Evolutionary conservation across 1,140 invertebrate genomes (phyloP).

Genomic region (Zophobas morio): DNA sequence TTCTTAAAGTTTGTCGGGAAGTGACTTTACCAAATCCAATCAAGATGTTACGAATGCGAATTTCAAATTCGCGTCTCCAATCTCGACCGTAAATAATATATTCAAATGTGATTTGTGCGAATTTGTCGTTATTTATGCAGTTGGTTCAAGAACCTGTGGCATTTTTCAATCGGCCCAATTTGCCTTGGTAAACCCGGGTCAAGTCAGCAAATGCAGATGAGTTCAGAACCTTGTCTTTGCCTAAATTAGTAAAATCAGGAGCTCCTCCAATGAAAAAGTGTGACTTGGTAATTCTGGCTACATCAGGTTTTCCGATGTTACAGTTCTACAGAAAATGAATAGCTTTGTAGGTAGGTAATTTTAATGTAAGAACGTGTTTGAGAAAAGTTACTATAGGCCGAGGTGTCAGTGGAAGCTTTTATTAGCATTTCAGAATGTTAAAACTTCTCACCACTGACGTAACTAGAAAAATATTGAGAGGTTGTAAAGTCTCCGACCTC

Average conservation of each 20-base stretch:
- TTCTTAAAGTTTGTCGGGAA: conserved; percentile 18
- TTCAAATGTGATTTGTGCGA: conserved; percentile 23
- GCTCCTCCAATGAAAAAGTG: not conserved
- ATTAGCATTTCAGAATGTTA: no score
- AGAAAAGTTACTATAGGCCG: no score
- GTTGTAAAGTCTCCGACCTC: no score
- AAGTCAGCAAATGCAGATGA: conserved; percentile 1
- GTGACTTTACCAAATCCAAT: conserved; percentile 29
- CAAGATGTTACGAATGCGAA: conserved; percentile 40
- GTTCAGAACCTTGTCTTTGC: not conserved
- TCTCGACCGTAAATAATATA: conserved; percentile 24
- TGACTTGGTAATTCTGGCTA: conserved; percentile 8
- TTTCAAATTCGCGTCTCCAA: conserved; percentile 18
- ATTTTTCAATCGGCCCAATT: conserved; percentile 2
- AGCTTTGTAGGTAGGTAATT: not conserved
- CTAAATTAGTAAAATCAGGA: not conserved
- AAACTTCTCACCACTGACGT: no score
- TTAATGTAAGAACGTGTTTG: not conserved
- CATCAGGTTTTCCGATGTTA: conserved; percentile 12
- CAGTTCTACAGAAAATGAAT: no score
- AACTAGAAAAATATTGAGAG: no score
- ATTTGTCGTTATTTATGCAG: conserved; percentile 29
- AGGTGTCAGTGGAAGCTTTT: no score
- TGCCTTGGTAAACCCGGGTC: not conserved
- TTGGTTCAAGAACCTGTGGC: conserved; percentile 3